A percentile compares a stretch with the other conserved stretches of the same genome.
Conservation (phyloP, 1,140 invertebrate species). For the Drosophila ogumai region DNA sequence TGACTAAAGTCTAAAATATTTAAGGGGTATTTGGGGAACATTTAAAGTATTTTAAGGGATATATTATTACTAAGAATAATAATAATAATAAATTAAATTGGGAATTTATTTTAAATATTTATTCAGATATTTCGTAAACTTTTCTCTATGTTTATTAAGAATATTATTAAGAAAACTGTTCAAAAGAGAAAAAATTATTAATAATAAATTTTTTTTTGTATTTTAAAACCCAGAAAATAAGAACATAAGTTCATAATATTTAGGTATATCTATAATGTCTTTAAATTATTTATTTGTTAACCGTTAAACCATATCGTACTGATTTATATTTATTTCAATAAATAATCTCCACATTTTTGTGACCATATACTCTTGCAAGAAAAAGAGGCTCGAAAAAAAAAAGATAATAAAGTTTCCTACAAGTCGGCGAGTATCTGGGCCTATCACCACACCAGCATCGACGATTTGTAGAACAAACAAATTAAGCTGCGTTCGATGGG, state of each 20-base stretch:
- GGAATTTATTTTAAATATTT: background rate
- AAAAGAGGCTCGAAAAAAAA: background rate
- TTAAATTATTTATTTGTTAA: too few relatives aligned
- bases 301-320: too few relatives aligned
- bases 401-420: background rate
- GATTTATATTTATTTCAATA: background rate
- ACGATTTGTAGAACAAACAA: conserved; percentile 76
- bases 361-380: background rate
- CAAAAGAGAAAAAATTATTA: too few relatives aligned
- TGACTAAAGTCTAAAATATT: background rate
- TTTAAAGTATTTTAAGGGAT: background rate
- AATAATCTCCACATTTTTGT: background rate
- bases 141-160: too few relatives aligned
- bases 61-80: background rate
- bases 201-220: too few relatives aligned
- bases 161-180: too few relatives aligned
- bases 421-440: background rate
- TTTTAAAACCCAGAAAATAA: too few relatives aligned
- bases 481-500: conserved; percentile 52
- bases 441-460: conserved; percentile 59
- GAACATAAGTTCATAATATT: too few relatives aligned
- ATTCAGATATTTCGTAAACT: background rate
- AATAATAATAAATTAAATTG: too few relatives aligned
- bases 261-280: too few relatives aligned
- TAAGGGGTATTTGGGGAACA: background rate